phyloP scores from a whole-genome alignment of 2,113 vertebrate species.

The Dissostichus mawsoni region DNA sequence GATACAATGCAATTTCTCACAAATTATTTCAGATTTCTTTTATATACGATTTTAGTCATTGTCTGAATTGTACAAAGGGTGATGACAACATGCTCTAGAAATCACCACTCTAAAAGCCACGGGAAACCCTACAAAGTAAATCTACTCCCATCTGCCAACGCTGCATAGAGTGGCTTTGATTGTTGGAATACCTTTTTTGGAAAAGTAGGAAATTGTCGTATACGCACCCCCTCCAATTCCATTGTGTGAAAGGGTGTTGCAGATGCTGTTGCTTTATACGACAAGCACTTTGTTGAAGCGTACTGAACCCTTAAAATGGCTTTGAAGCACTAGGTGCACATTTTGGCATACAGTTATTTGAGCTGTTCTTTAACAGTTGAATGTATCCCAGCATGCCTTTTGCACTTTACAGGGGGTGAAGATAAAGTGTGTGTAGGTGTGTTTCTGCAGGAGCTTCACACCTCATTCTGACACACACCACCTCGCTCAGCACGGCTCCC shows the following conservation, averaged over 20 bases:
- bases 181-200: not conserved
- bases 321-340: not conserved
- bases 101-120: too few species aligned
- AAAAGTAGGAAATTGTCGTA: too few species aligned
- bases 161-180: not conserved
- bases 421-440: constrained; percentile 6
- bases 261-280: not conserved
- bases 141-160: not conserved
- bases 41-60: too few species aligned
- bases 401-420: constrained; percentile 20
- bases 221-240: too few species aligned
- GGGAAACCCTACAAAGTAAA: not conserved
- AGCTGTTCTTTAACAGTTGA: not conserved
- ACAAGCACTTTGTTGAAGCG: not conserved
- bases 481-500: constrained; percentile 23
- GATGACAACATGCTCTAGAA: too few species aligned
- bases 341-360: not conserved
- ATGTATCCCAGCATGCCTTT: constrained; percentile 10
- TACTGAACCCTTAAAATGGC: not conserved
- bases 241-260: not conserved
- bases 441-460: not conserved
- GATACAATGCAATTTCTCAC: too few species aligned
- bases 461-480: constrained; percentile 31
- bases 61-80: too few species aligned
- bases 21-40: too few species aligned